A percentile compares a stretch with the other conserved stretches of the same genome.
These are phyloP conservation scores for Anguilla marmorata DNA, from an alignment of 2,797 vertebrate genomes.

Conservation along the genomic window DNA sequence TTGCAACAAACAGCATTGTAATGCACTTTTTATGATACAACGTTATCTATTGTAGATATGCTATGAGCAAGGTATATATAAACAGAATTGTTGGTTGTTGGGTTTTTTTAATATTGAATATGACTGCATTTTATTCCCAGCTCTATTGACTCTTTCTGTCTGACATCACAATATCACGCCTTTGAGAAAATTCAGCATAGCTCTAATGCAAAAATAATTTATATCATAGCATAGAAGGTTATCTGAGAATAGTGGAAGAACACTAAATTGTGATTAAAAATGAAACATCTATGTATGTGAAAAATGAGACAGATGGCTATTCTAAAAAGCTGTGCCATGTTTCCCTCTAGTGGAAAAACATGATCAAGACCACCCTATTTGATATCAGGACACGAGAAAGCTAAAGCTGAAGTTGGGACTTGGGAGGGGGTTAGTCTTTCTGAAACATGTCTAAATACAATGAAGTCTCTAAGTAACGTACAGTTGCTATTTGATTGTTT, in stretches of 20 bases:
- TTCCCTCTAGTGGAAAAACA: slow-evolving; percentile 53
- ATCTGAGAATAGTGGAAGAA: background rate
- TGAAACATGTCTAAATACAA: background rate
- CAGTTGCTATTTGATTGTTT: background rate
- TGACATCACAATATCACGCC: background rate
- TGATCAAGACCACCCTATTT: background rate
- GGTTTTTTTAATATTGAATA: background rate
- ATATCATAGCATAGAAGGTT: background rate
- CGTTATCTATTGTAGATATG: background rate
- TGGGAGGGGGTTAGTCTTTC: background rate
- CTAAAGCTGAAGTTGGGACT: background rate
- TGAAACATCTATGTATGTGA: background rate
- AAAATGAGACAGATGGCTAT: slow-evolving; percentile 21
- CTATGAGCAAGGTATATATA: background rate
- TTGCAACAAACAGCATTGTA: background rate
- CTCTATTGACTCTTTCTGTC: background rate
- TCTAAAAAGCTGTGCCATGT: slow-evolving; percentile 28
- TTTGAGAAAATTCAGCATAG: background rate
- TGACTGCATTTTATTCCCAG: background rate
- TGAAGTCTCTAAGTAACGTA: background rate
- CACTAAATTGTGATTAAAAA: background rate
- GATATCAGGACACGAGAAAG: background rate
- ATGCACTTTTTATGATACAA: too few relatives aligned
- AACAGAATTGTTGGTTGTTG: background rate
- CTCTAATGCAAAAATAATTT: background rate